Percentiles rank a stretch among this genome's conserved stretches.
Conservation (phyloP, 2,888 invertebrate species). For the Chymomyza amoena region DNA sequence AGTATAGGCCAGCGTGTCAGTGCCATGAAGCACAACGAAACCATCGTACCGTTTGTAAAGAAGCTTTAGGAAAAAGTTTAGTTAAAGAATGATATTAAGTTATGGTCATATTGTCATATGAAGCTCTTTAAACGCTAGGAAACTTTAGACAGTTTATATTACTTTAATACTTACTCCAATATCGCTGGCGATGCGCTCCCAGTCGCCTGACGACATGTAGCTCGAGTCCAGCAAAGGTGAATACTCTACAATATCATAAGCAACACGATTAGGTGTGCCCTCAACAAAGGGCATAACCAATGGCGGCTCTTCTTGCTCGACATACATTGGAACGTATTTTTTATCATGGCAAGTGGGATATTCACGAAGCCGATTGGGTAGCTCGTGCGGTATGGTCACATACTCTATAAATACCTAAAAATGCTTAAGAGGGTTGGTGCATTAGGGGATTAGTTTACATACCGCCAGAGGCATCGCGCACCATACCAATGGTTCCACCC, state of each 20-base stretch:
- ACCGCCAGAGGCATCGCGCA: slow-evolving; percentile 88
- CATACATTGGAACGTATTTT: slow-evolving; percentile 81
- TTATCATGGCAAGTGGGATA: slow-evolving; percentile 92
- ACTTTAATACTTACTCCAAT: slow-evolving; percentile 83
- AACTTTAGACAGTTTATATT: background rate
- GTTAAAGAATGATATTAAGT: background rate
- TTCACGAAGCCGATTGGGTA: slow-evolving; percentile 78
- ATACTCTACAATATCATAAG: slow-evolving; percentile 91
- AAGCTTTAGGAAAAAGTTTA: slow-evolving; percentile 79
- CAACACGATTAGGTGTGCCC: slow-evolving; percentile 80
- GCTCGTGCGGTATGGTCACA: slow-evolving; percentile 74
- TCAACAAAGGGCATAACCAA: slow-evolving; percentile 82
- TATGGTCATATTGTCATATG: no score
- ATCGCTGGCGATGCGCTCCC: slow-evolving; percentile 91
- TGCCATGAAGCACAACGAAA: slow-evolving; percentile 96
- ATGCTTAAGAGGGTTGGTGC: background rate
- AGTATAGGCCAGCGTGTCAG: slow-evolving; percentile 96
- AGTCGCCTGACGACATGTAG: slow-evolving; percentile 93
- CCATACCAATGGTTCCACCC: slow-evolving; percentile 98
- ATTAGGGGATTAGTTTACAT: slow-evolving; percentile 61
- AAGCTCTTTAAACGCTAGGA: no score
- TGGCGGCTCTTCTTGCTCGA: slow-evolving; percentile 77
- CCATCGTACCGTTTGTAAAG: slow-evolving; percentile 91
- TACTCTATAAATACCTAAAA: slow-evolving; percentile 81
- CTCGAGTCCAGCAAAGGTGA: slow-evolving; percentile 93